phyloP scores from a whole-genome alignment of 2,888 invertebrate species.

The Teinopalpus imperialis region DNA sequence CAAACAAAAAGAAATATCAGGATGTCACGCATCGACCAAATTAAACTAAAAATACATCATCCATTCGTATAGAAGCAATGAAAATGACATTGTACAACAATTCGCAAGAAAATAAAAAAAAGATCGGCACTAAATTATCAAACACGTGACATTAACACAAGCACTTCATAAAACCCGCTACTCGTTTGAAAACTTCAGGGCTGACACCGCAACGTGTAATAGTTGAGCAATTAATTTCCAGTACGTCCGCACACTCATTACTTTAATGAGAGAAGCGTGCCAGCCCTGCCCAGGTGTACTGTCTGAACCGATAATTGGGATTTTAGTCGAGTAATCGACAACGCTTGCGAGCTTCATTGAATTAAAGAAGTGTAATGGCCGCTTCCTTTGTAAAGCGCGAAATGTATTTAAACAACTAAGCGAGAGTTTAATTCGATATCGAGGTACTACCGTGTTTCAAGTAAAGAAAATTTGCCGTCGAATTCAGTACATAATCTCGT shows the following conservation, averaged over 20 bases:
- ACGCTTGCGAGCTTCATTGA: slow-evolving; percentile 22
- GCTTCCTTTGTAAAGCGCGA: slow-evolving; percentile 18
- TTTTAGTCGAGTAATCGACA: slow-evolving; percentile 22
- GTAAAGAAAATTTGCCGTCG: too few relatives aligned
- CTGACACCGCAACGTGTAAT: slow-evolving; percentile 33
- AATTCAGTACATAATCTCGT: too few relatives aligned
- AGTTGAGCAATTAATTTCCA: slow-evolving; percentile 58
- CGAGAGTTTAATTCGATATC: slow-evolving; percentile 22
- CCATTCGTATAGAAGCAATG: too few relatives aligned
- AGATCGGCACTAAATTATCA: neutral
- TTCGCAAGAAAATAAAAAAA: too few relatives aligned
- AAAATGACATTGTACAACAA: too few relatives aligned
- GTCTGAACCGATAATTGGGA: slow-evolving; percentile 21
- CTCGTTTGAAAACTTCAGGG: slow-evolving; percentile 20
- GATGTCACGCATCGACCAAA: too few relatives aligned
- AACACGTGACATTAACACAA: neutral
- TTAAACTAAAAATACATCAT: too few relatives aligned
- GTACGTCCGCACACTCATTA: slow-evolving; percentile 58
- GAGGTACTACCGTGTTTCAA: too few relatives aligned
- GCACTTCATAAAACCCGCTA: neutral
- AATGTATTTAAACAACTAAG: slow-evolving; percentile 20
- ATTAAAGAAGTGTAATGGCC: slow-evolving; percentile 26
- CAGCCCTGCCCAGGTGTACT: slow-evolving; percentile 34
- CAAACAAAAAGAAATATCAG: too few relatives aligned
- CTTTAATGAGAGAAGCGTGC: slow-evolving; percentile 61